A percentile compares a stretch with the other conserved stretches of the same genome.
phyloP scores from a whole-genome alignment of 2,888 invertebrate genomes.

The Helicoverpa assulta region DNA sequence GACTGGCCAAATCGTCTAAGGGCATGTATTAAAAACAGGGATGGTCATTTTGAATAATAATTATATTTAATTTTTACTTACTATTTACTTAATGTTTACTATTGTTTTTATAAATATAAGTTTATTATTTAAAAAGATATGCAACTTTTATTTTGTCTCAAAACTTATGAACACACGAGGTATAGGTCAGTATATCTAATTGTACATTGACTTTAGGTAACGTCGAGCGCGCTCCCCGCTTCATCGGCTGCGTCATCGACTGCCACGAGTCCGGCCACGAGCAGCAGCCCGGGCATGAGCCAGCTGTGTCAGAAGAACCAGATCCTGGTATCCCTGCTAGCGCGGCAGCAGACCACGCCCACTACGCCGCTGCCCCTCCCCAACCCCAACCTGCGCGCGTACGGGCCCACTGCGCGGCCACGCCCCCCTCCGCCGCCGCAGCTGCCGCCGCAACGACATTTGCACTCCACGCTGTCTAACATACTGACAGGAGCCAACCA shows the following conservation, averaged over 20 bases:
- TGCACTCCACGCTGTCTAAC: slow-evolving; percentile 74
- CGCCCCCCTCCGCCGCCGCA: slow-evolving; percentile 73
- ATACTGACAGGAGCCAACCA: slow-evolving; percentile 73
- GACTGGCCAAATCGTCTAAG: no score
- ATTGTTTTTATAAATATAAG: no score
- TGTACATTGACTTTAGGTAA: slow-evolving; percentile 80
- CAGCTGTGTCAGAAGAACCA: slow-evolving; percentile 95
- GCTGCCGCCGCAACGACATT: slow-evolving; percentile 69
- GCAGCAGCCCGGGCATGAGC: slow-evolving; percentile 85
- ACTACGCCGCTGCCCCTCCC: slow-evolving; percentile 93
- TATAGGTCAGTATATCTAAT: no score
- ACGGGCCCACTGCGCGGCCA: slow-evolving; percentile 70
- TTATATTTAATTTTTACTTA: no score
- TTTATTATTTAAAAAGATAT: no score
- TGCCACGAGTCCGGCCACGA: slow-evolving; percentile 56
- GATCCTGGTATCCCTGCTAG: slow-evolving; percentile 95
- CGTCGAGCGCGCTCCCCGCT: slow-evolving; percentile 88
- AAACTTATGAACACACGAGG: no score
- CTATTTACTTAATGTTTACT: no score
- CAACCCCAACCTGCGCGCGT: slow-evolving; percentile 91
- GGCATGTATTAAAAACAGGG: no score
- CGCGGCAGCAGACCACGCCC: slow-evolving; percentile 92
- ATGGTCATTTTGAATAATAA: no score
- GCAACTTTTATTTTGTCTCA: no score
- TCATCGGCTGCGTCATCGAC: slow-evolving; percentile 80